phyloP scores from a whole-genome alignment of 2,888 invertebrate species.

The Trypoxylon attenuatum region DNA sequence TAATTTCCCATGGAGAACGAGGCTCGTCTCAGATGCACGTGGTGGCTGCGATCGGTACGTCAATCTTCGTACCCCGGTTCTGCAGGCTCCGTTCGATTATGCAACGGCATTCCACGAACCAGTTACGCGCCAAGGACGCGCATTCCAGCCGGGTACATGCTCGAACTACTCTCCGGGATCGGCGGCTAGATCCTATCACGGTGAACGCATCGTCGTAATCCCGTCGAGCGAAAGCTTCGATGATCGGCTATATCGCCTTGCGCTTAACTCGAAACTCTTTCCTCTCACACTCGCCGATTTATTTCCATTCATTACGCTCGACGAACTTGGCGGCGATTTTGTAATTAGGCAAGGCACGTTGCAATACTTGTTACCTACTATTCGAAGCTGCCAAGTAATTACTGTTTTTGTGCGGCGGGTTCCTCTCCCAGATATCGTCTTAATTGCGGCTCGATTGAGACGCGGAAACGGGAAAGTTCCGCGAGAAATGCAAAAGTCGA shows the following conservation, averaged over 20 bases:
- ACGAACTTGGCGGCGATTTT: too few relatives aligned
- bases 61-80: slow-evolving; percentile 26
- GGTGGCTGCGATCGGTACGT: slow-evolving; percentile 5
- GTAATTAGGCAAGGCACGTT: too few relatives aligned
- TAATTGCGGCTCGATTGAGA: too few relatives aligned
- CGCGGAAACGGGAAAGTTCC: too few relatives aligned
- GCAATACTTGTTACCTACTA: too few relatives aligned
- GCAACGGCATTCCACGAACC: slow-evolving; percentile 55
- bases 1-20: neutral
- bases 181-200: slow-evolving; percentile 6
- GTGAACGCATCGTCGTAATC: slow-evolving; percentile 17
- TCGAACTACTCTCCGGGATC: slow-evolving; percentile 10
- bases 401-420: neutral
- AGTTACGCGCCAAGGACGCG: slow-evolving; percentile 56
- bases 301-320: neutral
- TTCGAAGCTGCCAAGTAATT: slow-evolving; percentile 1
- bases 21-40: slow-evolving; percentile 1
- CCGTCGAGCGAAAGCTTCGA: slow-evolving; percentile 9
- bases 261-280: neutral
- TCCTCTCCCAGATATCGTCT: too few relatives aligned
- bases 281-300: neutral
- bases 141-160: slow-evolving; percentile 29
- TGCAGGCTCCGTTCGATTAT: slow-evolving; percentile 40
- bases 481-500: too few relatives aligned
- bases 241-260: slow-evolving; percentile 1